Conservation (phyloP, 2,113 vertebrate genomes). For the Himantopus leucocephalus region DNA sequence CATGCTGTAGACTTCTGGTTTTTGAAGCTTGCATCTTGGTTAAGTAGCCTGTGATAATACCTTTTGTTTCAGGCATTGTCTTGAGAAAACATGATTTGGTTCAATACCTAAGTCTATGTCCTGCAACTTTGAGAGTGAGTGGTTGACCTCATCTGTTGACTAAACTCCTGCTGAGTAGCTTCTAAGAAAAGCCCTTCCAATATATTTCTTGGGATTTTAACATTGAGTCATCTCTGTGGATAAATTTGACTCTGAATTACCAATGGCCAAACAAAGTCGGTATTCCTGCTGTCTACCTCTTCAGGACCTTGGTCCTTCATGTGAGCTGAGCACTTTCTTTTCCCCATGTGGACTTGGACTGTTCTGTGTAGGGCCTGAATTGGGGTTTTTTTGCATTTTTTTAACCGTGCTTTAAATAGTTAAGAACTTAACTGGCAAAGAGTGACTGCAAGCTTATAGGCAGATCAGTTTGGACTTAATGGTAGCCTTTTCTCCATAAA, state of each 20-base stretch:
- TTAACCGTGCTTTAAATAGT: not conserved
- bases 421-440: not conserved
- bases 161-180: not conserved
- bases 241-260: not conserved
- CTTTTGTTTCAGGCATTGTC: not conserved
- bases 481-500: not conserved
- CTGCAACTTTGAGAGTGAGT: not conserved
- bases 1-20: not conserved
- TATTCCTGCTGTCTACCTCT: not conserved
- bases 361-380: not conserved
- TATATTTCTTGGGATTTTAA: not conserved
- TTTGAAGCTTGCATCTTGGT: not conserved
- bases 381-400: not conserved
- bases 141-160: not conserved
- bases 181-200: not conserved
- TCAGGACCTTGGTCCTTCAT: not conserved
- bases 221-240: not conserved
- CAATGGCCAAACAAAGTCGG: not conserved
- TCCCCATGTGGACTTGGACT: not conserved
- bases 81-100: not conserved
- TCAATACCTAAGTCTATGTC: not conserved
- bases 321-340: not conserved
- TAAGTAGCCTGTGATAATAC: not conserved
- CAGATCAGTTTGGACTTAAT: not conserved
- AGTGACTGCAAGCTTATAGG: not conserved